Evolutionary conservation across 2,888 invertebrate species (phyloP).

Genomic region (Hypsopygia costalis): DNA sequence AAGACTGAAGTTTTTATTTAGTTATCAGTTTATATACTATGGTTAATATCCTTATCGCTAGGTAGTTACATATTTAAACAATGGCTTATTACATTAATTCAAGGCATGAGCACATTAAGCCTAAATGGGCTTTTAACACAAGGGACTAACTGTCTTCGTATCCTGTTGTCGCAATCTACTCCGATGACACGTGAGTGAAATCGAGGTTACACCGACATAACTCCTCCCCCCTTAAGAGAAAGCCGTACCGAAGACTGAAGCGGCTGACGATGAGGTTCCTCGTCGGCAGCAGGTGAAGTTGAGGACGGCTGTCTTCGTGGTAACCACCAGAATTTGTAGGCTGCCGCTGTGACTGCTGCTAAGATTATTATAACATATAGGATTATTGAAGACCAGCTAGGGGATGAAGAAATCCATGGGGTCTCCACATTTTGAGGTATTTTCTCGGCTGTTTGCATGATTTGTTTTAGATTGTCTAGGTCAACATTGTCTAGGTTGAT

Average conservation of each 20-base stretch:
- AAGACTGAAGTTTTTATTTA: too few species aligned
- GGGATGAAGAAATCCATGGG: slow-evolving; percentile 4
- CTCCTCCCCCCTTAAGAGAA: slow-evolving; percentile 17
- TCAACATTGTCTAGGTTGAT: slow-evolving; percentile 15
- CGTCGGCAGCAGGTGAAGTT: slow-evolving; percentile 4
- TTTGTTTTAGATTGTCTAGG: slow-evolving; percentile 14
- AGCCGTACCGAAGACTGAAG: slow-evolving; percentile 13
- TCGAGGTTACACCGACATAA: background rate
- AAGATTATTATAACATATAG: slow-evolving; percentile 8
- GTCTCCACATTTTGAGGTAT: background rate
- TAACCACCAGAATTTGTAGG: slow-evolving; percentile 8
- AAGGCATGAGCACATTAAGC: too few species aligned
- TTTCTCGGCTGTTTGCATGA: slow-evolving; percentile 11
- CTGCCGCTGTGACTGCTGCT: slow-evolving; percentile 1
- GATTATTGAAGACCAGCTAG: slow-evolving; percentile 13
- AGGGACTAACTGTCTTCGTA: too few species aligned
- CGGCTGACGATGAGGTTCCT: slow-evolving; percentile 1
- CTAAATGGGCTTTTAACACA: too few species aligned
- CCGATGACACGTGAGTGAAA: too few species aligned
- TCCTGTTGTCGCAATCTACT: too few species aligned
- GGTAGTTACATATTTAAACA: too few species aligned
- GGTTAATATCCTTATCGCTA: too few species aligned
- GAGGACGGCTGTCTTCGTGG: background rate
- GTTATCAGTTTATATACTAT: too few species aligned
- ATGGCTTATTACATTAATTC: too few species aligned